Evolutionary conservation across 2,113 vertebrate genomes (phyloP).

Genomic region (Macaca nemestrina): DNA sequence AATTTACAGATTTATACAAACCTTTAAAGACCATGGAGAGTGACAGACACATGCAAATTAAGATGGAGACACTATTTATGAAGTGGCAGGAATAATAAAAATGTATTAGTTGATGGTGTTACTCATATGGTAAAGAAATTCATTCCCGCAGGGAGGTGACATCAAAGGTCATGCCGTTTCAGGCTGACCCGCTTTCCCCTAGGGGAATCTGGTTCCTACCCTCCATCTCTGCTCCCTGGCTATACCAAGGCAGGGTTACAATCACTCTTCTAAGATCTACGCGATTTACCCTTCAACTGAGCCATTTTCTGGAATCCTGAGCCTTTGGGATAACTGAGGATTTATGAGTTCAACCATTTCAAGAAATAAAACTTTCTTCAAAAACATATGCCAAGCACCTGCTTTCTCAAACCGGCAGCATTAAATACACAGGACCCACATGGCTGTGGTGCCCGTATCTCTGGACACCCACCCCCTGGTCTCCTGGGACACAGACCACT

Average conservation of each 20-base stretch:
- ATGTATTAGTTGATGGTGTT: not conserved
- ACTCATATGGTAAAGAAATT: not conserved
- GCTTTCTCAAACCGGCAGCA: not conserved
- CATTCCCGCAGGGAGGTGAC: not conserved
- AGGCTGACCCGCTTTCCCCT: not conserved
- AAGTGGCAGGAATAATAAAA: not conserved
- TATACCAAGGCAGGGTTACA: no score
- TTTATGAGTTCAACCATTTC: not conserved
- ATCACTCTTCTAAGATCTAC: not conserved
- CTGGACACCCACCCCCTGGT: not conserved
- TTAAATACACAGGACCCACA: not conserved
- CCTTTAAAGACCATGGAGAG: not conserved
- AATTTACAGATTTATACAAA: constrained; percentile 3
- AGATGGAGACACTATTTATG: not conserved
- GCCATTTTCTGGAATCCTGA: not conserved
- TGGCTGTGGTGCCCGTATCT: not conserved
- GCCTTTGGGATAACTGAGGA: not conserved
- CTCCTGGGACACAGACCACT: not conserved
- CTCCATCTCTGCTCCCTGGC: not conserved
- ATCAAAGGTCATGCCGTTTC: not conserved
- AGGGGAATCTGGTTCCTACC: not conserved
- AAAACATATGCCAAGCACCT: not conserved
- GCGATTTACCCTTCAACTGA: not conserved
- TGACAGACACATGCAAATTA: constrained; percentile 36
- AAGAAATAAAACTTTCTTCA: not conserved